phyloP scores from a whole-genome alignment of 2,888 invertebrate genomes.

The Pecten maximus region DNA sequence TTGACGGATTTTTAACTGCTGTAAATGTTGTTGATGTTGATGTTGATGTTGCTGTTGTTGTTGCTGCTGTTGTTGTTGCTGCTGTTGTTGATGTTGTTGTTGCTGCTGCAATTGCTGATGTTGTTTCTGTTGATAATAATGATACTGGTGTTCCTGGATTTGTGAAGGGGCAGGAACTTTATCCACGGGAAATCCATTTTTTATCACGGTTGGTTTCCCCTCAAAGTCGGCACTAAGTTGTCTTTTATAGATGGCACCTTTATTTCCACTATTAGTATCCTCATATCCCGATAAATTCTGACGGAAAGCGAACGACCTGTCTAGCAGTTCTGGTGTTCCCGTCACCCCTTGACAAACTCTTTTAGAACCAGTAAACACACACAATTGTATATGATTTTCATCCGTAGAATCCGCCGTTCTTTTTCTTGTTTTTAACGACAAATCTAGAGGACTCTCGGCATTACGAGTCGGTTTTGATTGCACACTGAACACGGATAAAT shows the following conservation, averaged over 20 bases:
- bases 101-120: constrained; percentile 52
- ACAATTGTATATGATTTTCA: constrained; percentile 3
- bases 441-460: constrained; percentile 70
- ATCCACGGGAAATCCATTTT: neutral
- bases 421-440: constrained; percentile 70
- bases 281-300: neutral
- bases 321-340: neutral
- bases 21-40: constrained; percentile 23
- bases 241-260: neutral
- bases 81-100: constrained; percentile 48
- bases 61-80: too few species aligned
- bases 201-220: neutral
- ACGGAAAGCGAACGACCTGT: neutral
- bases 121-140: constrained; percentile 49
- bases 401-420: constrained; percentile 67
- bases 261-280: neutral
- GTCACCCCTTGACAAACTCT: neutral
- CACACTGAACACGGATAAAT: constrained; percentile 58
- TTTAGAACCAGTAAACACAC: neutral
- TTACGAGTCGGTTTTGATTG: constrained; percentile 54
- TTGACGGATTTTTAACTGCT: constrained; percentile 27
- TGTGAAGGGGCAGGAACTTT: neutral
- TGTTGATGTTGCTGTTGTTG: constrained; percentile 20
- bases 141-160: neutral
- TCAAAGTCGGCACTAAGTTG: neutral